Evolutionary conservation across 2,888 invertebrate genomes (phyloP).

Genomic region (Temnothorax ravouxi): DNA sequence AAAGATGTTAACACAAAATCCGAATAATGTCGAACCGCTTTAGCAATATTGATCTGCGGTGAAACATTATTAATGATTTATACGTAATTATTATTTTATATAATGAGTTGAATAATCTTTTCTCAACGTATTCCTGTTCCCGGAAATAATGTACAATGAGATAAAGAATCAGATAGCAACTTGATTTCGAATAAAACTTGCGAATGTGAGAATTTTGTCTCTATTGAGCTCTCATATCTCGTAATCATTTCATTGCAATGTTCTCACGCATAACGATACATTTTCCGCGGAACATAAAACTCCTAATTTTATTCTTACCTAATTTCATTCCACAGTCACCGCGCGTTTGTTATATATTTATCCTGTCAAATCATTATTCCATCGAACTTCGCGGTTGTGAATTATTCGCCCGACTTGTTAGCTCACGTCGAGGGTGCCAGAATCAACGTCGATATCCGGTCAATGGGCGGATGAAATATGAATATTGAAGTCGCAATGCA

Average conservation of each 20-base stretch:
- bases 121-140: not conserved
- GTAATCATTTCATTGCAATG: not conserved
- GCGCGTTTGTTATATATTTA: conserved; percentile 13
- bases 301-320: not conserved
- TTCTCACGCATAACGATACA: not conserved
- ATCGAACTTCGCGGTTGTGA: conserved; percentile 13
- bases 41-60: not conserved
- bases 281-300: not conserved
- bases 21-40: not conserved
- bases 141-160: not conserved
- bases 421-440: conserved; percentile 55
- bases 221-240: not conserved
- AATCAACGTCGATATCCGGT: conserved; percentile 61
- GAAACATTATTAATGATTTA: conserved; percentile 2
- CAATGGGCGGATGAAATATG: conserved; percentile 49
- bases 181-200: not conserved
- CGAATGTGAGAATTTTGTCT: not conserved
- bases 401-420: conserved; percentile 63
- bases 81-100: not conserved
- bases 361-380: conserved; percentile 11
- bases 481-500: conserved; percentile 58
- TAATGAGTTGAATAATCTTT: not conserved
- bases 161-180: not conserved
- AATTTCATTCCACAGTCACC: not conserved
- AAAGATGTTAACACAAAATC: not conserved